phyloP scores from a whole-genome alignment of 2,113 vertebrate genomes.

The Aspiorhynchus laticeps region DNA sequence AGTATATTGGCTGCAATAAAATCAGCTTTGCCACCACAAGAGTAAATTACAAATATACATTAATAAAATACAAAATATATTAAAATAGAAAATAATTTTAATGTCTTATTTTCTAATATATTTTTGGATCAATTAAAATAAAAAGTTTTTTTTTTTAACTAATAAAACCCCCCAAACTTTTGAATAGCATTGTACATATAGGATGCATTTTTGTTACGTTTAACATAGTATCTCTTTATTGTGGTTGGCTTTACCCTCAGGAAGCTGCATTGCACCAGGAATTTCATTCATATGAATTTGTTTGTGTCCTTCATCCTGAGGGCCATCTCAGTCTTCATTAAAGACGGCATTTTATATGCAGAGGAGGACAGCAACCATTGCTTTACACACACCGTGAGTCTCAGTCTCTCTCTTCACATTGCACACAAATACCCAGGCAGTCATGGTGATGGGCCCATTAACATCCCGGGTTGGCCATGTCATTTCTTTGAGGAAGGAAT shows the following conservation, averaged over 20 bases:
- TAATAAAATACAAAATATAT: background rate
- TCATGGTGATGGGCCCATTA: constrained; percentile 39
- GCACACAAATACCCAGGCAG: constrained; percentile 5
- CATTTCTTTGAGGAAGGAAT: constrained; percentile 32
- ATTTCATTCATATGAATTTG: constrained; percentile 99
- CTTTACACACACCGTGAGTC: constrained; percentile 84
- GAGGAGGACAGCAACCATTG: constrained; percentile 93
- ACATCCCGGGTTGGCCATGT: constrained; percentile 28
- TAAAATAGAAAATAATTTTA: background rate
- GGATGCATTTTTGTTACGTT: background rate
- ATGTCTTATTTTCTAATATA: background rate
- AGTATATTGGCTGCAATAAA: background rate
- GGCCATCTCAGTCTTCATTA: constrained; percentile 97
- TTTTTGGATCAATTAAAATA: background rate
- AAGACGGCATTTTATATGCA: constrained; percentile 91
- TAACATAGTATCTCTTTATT: constrained; percentile 1
- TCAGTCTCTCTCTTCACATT: background rate
- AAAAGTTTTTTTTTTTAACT: too few relatives aligned
- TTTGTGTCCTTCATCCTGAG: constrained; percentile 97
- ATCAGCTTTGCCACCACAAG: background rate
- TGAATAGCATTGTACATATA: background rate
- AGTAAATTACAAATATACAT: background rate
- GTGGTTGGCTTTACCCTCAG: constrained; percentile 65
- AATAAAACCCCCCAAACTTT: too few relatives aligned
- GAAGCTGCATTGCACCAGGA: constrained; percentile 97